phyloP scores from a whole-genome alignment of 2,113 vertebrate species.

The Percina caprodes region DNA sequence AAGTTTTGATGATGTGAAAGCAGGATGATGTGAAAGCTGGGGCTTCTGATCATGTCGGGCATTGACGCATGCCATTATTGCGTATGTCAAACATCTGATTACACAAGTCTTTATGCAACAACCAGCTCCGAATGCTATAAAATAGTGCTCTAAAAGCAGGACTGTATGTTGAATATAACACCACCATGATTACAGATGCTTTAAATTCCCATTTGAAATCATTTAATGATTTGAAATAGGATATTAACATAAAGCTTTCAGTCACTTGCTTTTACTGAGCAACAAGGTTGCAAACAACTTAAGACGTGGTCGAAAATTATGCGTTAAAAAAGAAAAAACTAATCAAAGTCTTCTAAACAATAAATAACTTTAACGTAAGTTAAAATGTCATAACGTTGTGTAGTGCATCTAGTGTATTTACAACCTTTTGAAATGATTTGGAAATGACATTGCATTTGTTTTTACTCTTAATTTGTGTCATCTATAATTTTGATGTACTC shows the following conservation, averaged over 20 bases:
- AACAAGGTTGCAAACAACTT: not conserved
- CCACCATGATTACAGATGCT: not conserved
- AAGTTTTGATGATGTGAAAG: not conserved
- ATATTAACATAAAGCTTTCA: not conserved
- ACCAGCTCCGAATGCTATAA: not conserved
- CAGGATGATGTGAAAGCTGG: constrained; percentile 18
- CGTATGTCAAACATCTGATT: not conserved
- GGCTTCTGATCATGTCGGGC: not conserved
- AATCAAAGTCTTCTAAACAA: not conserved
- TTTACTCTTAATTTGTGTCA: not conserved
- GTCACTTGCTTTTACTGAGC: not conserved
- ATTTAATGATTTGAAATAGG: not conserved
- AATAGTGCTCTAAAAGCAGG: not conserved
- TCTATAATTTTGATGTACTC: not conserved
- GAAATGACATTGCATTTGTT: not conserved
- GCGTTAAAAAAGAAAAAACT: not conserved
- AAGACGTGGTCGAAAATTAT: not conserved
- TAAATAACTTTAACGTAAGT: not conserved
- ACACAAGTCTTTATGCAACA: not conserved
- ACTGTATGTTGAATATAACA: not conserved
- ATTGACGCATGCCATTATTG: not conserved
- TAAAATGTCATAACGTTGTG: not conserved
- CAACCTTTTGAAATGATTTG: constrained; percentile 2
- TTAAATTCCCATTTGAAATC: not conserved
- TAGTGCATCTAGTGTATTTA: not conserved